Evolutionary conservation across 1,140 invertebrate species (phyloP).

Genomic region (Diabrotica undecimpunctata): DNA sequence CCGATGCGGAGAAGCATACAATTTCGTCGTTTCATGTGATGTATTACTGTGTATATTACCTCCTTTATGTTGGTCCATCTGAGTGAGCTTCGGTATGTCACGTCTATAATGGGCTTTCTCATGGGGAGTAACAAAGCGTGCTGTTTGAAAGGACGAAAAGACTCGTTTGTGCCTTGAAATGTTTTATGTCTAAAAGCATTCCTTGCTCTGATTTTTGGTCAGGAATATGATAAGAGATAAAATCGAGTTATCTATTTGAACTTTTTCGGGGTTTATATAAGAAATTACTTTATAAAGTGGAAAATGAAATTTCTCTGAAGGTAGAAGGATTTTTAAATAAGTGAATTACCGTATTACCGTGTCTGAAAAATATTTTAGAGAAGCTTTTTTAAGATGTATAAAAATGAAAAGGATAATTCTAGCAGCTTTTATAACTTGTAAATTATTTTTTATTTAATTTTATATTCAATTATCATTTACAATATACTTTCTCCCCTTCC

Average conservation of each 20-base stretch:
- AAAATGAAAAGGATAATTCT: no score
- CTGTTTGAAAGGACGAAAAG: neutral
- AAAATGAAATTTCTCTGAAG: neutral
- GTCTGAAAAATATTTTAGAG: no score
- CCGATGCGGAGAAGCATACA: no score
- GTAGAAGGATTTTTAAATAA: no score
- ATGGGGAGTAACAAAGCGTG: neutral
- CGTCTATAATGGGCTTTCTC: slow-evolving; percentile 1
- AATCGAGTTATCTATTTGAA: neutral
- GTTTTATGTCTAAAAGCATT: slow-evolving; percentile 2
- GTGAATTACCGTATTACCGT: no score
- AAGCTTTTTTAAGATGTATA: no score
- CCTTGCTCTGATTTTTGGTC: slow-evolving; percentile 1
- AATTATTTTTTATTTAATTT: no score
- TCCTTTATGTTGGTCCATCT: neutral
- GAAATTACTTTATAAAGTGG: neutral
- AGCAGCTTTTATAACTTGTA: no score
- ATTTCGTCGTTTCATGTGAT: slow-evolving; percentile 5
- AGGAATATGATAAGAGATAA: slow-evolving; percentile 1
- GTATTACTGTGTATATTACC: slow-evolving; percentile 9
- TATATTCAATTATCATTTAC: no score
- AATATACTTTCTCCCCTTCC: no score
- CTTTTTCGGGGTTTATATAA: neutral
- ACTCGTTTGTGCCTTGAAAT: slow-evolving; percentile 1
- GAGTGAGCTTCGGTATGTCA: slow-evolving; percentile 5